Evolutionary conservation across 2,113 vertebrate species (phyloP).

Genomic region (Anoplopoma fimbria): DNA sequence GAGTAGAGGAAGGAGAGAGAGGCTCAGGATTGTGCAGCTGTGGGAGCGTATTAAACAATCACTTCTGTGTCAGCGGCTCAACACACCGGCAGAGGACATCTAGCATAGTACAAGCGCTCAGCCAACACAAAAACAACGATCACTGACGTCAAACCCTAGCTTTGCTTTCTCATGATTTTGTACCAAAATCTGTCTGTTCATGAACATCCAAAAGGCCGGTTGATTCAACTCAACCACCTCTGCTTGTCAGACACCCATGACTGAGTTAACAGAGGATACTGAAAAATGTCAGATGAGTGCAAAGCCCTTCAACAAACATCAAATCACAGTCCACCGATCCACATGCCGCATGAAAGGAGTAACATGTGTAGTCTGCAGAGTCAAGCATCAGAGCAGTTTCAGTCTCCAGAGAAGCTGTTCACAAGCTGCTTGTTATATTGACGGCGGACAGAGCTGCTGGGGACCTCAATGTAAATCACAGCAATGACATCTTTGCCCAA

Average conservation of each 20-base stretch:
- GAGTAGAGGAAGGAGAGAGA: conserved; percentile 34
- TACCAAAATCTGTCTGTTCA: not conserved
- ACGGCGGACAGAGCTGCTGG: conserved; percentile 47
- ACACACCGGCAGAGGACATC: conserved; percentile 62
- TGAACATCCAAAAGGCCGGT: not conserved
- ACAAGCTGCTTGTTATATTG: conserved; percentile 48
- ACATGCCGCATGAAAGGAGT: conserved; percentile 23
- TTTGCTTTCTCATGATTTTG: conserved; percentile 8
- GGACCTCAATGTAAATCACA: conserved; percentile 57
- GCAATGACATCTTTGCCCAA: conserved; percentile 43
- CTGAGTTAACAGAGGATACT: conserved; percentile 4
- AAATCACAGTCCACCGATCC: conserved; percentile 10
- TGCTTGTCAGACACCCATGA: not conserved
- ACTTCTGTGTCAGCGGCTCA: conserved; percentile 72
- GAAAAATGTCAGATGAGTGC: conserved; percentile 16
- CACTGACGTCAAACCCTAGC: conserved; percentile 39
- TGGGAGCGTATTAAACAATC: conserved; percentile 72
- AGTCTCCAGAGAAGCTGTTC: conserved; percentile 61
- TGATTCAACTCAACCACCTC: not conserved
- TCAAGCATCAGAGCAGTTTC: conserved; percentile 30
- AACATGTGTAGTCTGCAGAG: conserved; percentile 36
- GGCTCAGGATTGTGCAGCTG: conserved; percentile 69
- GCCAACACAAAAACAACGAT: conserved; percentile 25
- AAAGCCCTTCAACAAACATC: conserved; percentile 37
- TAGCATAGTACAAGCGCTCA: conserved; percentile 39